Percentiles rank a stretch among this genome's conserved stretches.
Conservation (phyloP, 2,888 invertebrate species). For the Bursaphelenchus okinawaensis region DNA sequence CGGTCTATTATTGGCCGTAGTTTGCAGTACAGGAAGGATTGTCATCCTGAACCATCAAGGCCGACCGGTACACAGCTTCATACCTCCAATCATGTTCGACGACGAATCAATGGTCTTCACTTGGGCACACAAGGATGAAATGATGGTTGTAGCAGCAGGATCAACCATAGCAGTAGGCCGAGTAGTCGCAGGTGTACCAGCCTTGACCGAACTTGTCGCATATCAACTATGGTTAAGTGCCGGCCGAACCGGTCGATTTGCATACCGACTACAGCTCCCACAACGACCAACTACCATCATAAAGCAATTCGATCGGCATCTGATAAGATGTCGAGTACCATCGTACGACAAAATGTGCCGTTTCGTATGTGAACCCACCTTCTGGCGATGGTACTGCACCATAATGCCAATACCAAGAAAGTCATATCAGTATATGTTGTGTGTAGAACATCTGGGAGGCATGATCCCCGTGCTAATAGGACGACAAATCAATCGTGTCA, state of each 20-base stretch:
- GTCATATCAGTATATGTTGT: constrained; percentile 63
- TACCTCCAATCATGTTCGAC: constrained; percentile 21
- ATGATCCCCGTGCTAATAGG: constrained; percentile 91
- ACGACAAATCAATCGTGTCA: constrained; percentile 80
- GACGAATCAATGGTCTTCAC: constrained; percentile 67
- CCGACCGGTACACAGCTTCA: constrained; percentile 28
- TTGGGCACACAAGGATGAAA: constrained; percentile 94
- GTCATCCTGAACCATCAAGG: constrained; percentile 32
- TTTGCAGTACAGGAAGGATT: constrained; percentile 37
- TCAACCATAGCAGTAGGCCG: constrained; percentile 72
- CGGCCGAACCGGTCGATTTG: constrained; percentile 53
- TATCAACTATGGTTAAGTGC: constrained; percentile 39
- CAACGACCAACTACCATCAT: constrained; percentile 62
- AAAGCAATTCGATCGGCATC: constrained; percentile 64
- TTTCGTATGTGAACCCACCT: constrained; percentile 86
- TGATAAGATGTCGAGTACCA: constrained; percentile 92
- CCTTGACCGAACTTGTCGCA: constrained; percentile 71
- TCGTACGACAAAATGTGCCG: constrained; percentile 78
- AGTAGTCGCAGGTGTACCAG: constrained; percentile 73
- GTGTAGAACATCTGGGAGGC: constrained; percentile 78
- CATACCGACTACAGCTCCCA: constrained; percentile 78
- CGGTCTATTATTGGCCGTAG: constrained; percentile 45
- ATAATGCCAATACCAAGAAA: constrained; percentile 65
- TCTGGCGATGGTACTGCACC: constrained; percentile 87
- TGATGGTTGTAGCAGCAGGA: constrained; percentile 80